phyloP scores from a whole-genome alignment of 2,888 invertebrate genomes.

The Acholoe squamosa region DNA sequence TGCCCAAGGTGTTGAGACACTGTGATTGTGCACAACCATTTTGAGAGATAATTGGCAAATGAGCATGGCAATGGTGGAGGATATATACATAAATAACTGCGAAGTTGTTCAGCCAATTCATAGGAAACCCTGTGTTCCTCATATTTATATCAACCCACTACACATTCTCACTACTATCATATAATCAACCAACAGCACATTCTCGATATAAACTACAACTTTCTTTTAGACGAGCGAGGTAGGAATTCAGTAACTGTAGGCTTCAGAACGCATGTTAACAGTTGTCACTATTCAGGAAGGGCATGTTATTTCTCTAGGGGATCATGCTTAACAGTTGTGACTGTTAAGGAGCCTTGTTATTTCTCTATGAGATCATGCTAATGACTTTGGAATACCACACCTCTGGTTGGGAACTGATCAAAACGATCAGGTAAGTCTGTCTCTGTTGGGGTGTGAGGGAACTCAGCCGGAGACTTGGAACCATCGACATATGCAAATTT shows the following conservation, averaged over 20 bases:
- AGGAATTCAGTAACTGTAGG: too few species aligned
- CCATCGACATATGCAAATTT: conserved; percentile 70
- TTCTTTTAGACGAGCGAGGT: neutral
- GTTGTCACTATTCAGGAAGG: neutral
- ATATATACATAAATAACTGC: too few species aligned
- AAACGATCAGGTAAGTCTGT: conserved; percentile 9
- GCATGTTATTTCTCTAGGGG: neutral
- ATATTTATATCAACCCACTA: neutral
- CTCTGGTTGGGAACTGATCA: conserved; percentile 50
- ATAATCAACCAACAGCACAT: neutral
- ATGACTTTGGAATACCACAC: conserved; percentile 51
- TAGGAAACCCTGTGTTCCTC: conserved; percentile 28
- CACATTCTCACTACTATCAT: conserved; percentile 33
- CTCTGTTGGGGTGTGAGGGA: conserved; percentile 61
- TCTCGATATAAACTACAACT: neutral
- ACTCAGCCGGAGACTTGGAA: conserved; percentile 63
- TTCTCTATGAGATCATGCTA: conserved; percentile 33
- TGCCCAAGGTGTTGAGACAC: neutral
- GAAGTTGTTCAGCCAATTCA: neutral
- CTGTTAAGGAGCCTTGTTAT: neutral
- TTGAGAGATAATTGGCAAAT: too few species aligned
- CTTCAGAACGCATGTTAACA: neutral
- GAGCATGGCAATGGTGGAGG: too few species aligned
- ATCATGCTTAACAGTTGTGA: conserved; percentile 38
- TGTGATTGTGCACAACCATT: too few species aligned